Base-by-base conservation (phyloP, 2,113 vertebrate species). In the Poicephalus gulielmi region DNA sequence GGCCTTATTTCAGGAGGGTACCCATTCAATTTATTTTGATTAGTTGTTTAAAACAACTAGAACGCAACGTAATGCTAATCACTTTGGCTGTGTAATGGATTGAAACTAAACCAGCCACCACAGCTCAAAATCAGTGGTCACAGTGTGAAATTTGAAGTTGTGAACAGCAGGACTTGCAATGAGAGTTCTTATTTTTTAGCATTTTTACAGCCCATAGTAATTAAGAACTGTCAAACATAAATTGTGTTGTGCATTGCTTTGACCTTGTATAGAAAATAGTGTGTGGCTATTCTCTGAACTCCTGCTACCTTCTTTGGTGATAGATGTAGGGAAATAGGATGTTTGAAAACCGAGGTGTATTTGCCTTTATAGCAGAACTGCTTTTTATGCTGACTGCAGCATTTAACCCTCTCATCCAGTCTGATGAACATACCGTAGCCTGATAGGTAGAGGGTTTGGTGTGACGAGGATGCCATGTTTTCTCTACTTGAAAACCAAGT, bases 201-300 rank as follows among this genome's bases (percentile, higher is more conserved):
- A 77, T 92, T 78, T 87, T 84, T 91, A 71, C 60, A 81, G 50
- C 47, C 39, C 44, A 23, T 17, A 71, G 92, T 90, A 90, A 92
- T 71, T 83, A 94, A 85, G 76, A 94, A 55, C 79, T 83, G 62
- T 89, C 90, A 91, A 33, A 76, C 46, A 28, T 68, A 64, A 80
- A 81, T 57, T 85, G 66, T 41, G 30, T 60, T 71, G 46, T 55
- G 35, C 43, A 41, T 89, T 96, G 52, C 52, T 90, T 68, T 96
- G 92, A 90, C 87, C 92, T 95, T 84, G 90, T 33, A 14, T 6
- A 90, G 89, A 87, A 96, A 89, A 92, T 20, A 70, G 75, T 31
- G 8, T 0, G 5, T 49, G 63, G 49, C 63, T 71, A 30, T 92
- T 79, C 67, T 84, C 25, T 73, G 77, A 94, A 84, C 86, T 78